Evolutionary conservation across 2,113 vertebrate species (phyloP).

Genomic region (Lamprologus sp.): DNA sequence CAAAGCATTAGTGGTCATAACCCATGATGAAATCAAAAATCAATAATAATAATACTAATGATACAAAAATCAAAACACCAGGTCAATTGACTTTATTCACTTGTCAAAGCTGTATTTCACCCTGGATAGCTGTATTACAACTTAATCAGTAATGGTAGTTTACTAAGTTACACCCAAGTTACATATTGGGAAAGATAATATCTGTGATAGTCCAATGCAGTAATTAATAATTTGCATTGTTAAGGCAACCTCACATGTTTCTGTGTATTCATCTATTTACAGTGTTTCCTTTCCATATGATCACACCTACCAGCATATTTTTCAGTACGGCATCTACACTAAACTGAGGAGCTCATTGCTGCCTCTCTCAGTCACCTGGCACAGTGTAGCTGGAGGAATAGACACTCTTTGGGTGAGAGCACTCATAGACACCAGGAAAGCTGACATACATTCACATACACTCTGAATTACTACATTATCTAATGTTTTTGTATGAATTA

Average conservation of each 20-base stretch:
- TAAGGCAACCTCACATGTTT: not conserved
- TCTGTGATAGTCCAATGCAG: not conserved
- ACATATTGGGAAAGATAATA: not conserved
- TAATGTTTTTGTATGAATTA: not conserved
- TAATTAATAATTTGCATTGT: not conserved
- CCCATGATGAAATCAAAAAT: not conserved
- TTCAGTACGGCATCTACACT: not conserved
- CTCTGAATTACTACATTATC: not conserved
- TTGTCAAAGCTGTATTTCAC: not conserved
- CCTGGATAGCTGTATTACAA: not conserved
- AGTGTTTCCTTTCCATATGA: not conserved
- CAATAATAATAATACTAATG: not conserved
- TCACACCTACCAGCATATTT: not conserved
- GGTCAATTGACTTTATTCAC: not conserved
- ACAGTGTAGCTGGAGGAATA: not conserved
- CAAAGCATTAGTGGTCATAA: not conserved
- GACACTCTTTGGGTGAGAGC: not conserved
- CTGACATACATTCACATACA: not conserved
- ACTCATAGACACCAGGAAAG: rapidly evolving
- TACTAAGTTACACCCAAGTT: not conserved
- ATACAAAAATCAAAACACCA: not conserved
- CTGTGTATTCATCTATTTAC: not conserved
- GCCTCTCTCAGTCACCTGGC: not conserved
- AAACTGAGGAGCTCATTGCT: rapidly evolving
- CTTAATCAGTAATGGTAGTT: not conserved